Evolutionary conservation across 2,888 invertebrate genomes (phyloP).

Genomic region (Sclerodermus sp.): DNA sequence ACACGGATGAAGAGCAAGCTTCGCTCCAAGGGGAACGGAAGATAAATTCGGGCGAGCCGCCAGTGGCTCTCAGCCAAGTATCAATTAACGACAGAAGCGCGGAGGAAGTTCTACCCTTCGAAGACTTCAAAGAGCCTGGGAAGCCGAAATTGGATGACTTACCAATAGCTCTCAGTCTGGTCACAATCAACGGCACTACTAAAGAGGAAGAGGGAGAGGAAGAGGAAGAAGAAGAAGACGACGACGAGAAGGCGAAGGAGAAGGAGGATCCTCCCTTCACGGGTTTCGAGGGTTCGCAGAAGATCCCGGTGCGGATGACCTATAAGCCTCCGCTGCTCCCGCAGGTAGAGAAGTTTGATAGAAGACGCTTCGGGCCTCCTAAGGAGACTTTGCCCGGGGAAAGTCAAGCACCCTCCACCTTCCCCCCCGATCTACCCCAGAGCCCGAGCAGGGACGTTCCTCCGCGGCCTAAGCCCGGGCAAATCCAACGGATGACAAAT

Average conservation of each 20-base stretch:
- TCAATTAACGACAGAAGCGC: too few relatives aligned
- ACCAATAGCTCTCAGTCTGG: neutral
- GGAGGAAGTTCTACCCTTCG: too few relatives aligned
- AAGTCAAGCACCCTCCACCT: constrained; percentile 7
- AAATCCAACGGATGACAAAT: constrained; percentile 22
- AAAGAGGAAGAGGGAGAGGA: neutral
- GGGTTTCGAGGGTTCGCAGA: constrained; percentile 43
- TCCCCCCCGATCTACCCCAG: constrained; percentile 36
- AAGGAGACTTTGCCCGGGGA: constrained; percentile 28
- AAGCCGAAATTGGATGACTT: too few relatives aligned
- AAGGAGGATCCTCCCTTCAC: constrained; percentile 32
- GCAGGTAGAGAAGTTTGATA: constrained; percentile 46
- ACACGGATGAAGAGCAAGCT: too few relatives aligned
- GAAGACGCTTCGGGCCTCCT: constrained; percentile 47
- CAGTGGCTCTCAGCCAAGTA: too few relatives aligned
- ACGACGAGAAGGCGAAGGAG: neutral
- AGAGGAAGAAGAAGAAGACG: constrained; percentile 5
- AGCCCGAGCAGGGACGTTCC: constrained; percentile 38
- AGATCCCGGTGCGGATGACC: constrained; percentile 39
- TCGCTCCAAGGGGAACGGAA: too few relatives aligned
- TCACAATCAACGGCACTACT: neutral
- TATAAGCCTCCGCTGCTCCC: constrained; percentile 27
- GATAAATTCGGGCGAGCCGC: too few relatives aligned
- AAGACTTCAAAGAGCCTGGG: too few relatives aligned
- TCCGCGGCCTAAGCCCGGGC: constrained; percentile 11